phyloP scores from a whole-genome alignment of 2,888 invertebrate genomes.

The Cyclophora punctaria region DNA sequence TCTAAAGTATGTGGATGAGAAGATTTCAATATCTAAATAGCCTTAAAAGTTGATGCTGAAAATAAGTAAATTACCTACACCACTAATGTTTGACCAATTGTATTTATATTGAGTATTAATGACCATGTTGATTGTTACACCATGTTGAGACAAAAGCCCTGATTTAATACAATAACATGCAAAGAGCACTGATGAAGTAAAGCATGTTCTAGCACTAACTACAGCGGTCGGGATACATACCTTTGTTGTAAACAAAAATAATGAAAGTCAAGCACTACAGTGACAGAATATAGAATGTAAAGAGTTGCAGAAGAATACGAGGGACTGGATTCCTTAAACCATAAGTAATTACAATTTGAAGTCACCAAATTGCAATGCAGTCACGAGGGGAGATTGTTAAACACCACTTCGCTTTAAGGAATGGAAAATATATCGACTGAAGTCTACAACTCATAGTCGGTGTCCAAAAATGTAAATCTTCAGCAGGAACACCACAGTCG shows the following conservation, averaged over 20 bases:
- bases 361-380: constrained; percentile 75
- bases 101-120: too few species aligned
- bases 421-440: constrained; percentile 31
- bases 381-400: constrained; percentile 74
- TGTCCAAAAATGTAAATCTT: constrained; percentile 45
- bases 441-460: constrained; percentile 34
- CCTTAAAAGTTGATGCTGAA: too few species aligned
- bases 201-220: background rate
- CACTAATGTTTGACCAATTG: too few species aligned
- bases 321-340: constrained; percentile 73
- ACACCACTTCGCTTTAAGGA: constrained; percentile 56
- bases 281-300: constrained; percentile 26
- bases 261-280: background rate
- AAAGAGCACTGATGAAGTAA: too few species aligned
- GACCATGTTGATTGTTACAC: background rate
- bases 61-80: too few species aligned
- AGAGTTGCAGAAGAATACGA: constrained; percentile 62
- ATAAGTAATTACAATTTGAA: constrained; percentile 74
- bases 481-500: constrained; percentile 43
- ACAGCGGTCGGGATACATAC: background rate
- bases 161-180: too few species aligned
- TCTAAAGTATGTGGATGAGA: too few species aligned
- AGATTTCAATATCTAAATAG: too few species aligned
- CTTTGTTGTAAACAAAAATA: background rate
- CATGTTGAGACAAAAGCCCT: too few species aligned